Base-by-base conservation (phyloP, 2,888 invertebrate genomes). In the Amblyjoppa proteus region DNA sequence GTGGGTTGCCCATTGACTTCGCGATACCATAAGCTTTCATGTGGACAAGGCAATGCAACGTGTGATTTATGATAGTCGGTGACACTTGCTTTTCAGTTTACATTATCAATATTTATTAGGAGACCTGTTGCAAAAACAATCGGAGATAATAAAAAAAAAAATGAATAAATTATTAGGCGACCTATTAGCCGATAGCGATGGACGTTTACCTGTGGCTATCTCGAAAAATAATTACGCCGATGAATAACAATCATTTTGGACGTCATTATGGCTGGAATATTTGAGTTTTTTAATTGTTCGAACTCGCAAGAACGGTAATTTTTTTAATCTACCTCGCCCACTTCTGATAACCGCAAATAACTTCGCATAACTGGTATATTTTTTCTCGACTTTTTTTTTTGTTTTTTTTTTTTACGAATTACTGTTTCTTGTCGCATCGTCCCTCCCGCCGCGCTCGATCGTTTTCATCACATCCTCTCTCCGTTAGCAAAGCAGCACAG, bases 191-290 rank as follows among this genome's bases (percentile, higher is more conserved):
- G 64, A 64, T 34, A 64, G 34, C 34, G 64, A 34, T 31, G n/a
- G 34, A 6, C 64, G 34, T 64, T n/a, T 69, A n/a, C 25, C 3
- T 20, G 25, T 6, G 41, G n/a, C 41, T 69, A 49, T 69, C 49
- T 45, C 13, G 16, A 45, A 16, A 20, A 69, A 28, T 49, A 49
- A 45, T 25, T 69, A 68, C 41, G 7, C 16, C 6, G 28, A 2
- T 28, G 58, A 69, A 49, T 45, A 45, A 45, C 28, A 69, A 69
- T 31, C 74, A 45, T 81, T 81, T 90, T 88, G 88, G 88, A 88
- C 87, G 88, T 87, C 86, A 85, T 86, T 88, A 89, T 90, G 87
- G 88, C 88, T 86, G 88, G 87, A 87, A 88, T 88, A 87, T 85
- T 87, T 84, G 64, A 80, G 64, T 58, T 66, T 61, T 51, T 68